Percentiles rank a stretch among this genome's conserved stretches.
Evolutionary conservation across 2,797 vertebrate genomes (phyloP).

Genomic region (Delichon dasypus): DNA sequence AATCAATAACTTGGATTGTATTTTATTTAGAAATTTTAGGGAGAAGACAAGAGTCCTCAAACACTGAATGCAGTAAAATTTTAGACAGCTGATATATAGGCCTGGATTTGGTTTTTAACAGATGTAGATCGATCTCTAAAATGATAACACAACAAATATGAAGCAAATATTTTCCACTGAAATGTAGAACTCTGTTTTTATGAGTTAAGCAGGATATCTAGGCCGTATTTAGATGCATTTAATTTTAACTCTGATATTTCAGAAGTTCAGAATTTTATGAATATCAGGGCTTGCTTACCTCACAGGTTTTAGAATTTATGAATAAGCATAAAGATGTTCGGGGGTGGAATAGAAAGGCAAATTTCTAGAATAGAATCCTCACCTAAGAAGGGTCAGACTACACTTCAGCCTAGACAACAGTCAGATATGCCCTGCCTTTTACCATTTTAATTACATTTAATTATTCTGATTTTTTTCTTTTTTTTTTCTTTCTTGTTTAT

Average conservation of each 20-base stretch:
- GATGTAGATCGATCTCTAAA: neutral
- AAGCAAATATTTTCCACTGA: neutral
- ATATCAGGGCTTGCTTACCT: neutral
- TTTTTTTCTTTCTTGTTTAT: too few relatives aligned
- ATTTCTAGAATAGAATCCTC: neutral
- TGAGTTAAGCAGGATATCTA: neutral
- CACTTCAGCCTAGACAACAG: neutral
- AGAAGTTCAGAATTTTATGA: neutral
- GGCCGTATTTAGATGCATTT: neutral
- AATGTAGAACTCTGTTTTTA: neutral
- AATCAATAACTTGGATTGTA: neutral
- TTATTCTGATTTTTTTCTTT: neutral
- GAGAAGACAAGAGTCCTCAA: neutral
- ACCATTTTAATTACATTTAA: neutral
- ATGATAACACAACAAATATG: neutral
- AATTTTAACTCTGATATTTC: neutral
- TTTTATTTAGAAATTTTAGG: neutral
- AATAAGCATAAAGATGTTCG: neutral
- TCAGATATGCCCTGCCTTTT: neutral
- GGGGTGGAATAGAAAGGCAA: neutral
- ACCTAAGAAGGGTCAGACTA: neutral
- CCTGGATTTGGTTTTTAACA: neutral
- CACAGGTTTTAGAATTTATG: neutral
- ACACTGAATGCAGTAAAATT: neutral
- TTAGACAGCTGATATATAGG: neutral